Evolutionary conservation across 1,140 invertebrate species (phyloP).

Genomic region (Sesamia nonagrioides): DNA sequence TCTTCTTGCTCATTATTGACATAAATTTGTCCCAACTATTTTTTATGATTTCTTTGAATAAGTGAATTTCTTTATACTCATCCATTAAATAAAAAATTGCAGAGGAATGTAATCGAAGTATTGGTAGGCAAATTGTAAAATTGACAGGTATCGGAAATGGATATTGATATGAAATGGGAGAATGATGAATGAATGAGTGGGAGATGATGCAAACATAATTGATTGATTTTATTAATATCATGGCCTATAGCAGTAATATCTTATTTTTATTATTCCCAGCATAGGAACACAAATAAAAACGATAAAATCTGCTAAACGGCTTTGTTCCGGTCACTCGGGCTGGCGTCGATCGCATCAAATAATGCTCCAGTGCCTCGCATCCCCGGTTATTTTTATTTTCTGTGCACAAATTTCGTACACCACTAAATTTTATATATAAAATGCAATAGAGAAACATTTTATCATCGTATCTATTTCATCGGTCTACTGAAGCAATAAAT

Average conservation of each 20-base stretch:
- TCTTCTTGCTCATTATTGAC: neutral
- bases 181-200: too few species aligned
- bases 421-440: slow-evolving; percentile 21
- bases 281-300: slow-evolving; percentile 30
- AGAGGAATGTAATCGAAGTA: neutral
- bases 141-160: neutral
- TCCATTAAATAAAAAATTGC: neutral
- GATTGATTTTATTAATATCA: neutral
- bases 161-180: neutral
- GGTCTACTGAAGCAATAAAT: slow-evolving; percentile 9
- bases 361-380: slow-evolving; percentile 32
- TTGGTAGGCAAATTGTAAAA: neutral
- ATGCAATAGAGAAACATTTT: neutral
- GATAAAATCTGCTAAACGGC: slow-evolving; percentile 36
- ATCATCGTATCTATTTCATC: slow-evolving; percentile 14
- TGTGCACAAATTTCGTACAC: slow-evolving; percentile 20
- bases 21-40: neutral
- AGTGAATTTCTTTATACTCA: neutral
- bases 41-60: slow-evolving; percentile 4
- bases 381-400: slow-evolving; percentile 38
- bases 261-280: slow-evolving; percentile 21
- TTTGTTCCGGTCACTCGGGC: slow-evolving; percentile 29
- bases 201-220: neutral
- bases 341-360: slow-evolving; percentile 37
- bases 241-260: neutral